Conservation (phyloP, 2,888 invertebrate genomes). For the Parnassius mnemosyne region DNA sequence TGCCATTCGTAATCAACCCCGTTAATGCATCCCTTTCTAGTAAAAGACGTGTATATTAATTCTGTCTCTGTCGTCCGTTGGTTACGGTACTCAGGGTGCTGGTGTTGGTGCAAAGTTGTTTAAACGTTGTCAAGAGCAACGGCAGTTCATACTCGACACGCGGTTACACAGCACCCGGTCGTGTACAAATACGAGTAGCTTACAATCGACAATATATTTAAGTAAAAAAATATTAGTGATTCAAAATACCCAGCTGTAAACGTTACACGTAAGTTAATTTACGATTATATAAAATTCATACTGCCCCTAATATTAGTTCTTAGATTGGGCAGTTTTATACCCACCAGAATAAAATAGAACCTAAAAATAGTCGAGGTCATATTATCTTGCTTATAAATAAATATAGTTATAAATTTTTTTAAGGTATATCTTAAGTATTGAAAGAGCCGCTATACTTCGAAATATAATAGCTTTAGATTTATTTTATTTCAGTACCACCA, state of each 20-base stretch:
- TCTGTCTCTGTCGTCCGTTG: slow-evolving; percentile 53
- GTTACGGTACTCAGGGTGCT: slow-evolving; percentile 54
- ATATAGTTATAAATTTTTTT: too few species aligned
- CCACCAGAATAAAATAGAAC: not conserved
- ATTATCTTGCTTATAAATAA: too few species aligned
- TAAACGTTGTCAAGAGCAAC: slow-evolving; percentile 74
- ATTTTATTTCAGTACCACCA: too few species aligned
- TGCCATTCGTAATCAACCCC: slow-evolving; percentile 62
- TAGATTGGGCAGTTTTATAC: too few species aligned
- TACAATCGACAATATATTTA: slow-evolving; percentile 53
- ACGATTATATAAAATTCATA: slow-evolving; percentile 1
- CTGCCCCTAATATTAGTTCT: not conserved
- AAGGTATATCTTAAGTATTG: too few species aligned
- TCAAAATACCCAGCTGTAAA: not conserved
- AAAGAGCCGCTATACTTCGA: too few species aligned
- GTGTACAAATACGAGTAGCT: slow-evolving; percentile 44
- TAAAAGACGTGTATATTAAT: slow-evolving; percentile 36
- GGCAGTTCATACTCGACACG: slow-evolving; percentile 65
- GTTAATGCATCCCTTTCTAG: slow-evolving; percentile 50
- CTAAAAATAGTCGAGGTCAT: slow-evolving; percentile 6
- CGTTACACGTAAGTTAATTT: slow-evolving; percentile 20
- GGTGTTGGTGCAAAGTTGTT: slow-evolving; percentile 69
- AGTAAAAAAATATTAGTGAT: slow-evolving; percentile 19
- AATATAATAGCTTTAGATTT: too few species aligned
- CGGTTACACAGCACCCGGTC: slow-evolving; percentile 55